Evolutionary conservation across 2,888 invertebrate species (phyloP), one percentile per base, ranked within the genome.

Genomic region (Acleris holmiana): DNA sequence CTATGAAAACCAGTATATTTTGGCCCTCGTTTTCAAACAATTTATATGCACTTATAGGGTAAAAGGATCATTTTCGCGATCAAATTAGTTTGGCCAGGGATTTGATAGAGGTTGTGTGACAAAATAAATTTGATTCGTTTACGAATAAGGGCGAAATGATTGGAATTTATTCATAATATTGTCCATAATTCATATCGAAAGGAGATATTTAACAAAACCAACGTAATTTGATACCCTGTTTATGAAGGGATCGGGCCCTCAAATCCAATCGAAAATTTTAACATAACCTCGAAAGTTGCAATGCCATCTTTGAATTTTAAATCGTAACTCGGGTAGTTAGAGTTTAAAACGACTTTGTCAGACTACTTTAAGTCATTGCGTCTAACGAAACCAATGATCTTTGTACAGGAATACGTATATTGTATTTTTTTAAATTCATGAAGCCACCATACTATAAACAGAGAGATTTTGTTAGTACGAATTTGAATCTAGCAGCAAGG

Each of bases 221-320:
- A 83, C 68, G 66, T 77, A 82, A 81, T 58, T 70, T 74, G 75
- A 83, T 88, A 88, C 88, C 88, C 88, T 88, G 87, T 85, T 79
- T 74, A 71, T 73, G 73, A 78, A 77, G 76, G 80, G 73, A 73
- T 67, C 63, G 68, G 29, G 70, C 74, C 76, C 75, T 74, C 62
- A 61, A 69, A 72, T 71, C 65, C 66, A 72, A 68, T 69, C 62
- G 70, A 63, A 66, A 68, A 70, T 65, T 13, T 35, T 8, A 35
- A 8, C 13, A 35, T 35, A 13, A 29, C 10, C 29, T 29, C 29
- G 29, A 29, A 29, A 35, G 35, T 10, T 3, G 13, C 10, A 35
- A 29, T 10, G 29, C 8, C 8, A 10, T 29, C 8, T 29, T 7
- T 10, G 3, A 29, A 35, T 35, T 35, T 13, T 35, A 10, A 29